Base-by-base conservation (phyloP, 1,140 invertebrate species). In the Zaprionus ghesquierei region DNA sequence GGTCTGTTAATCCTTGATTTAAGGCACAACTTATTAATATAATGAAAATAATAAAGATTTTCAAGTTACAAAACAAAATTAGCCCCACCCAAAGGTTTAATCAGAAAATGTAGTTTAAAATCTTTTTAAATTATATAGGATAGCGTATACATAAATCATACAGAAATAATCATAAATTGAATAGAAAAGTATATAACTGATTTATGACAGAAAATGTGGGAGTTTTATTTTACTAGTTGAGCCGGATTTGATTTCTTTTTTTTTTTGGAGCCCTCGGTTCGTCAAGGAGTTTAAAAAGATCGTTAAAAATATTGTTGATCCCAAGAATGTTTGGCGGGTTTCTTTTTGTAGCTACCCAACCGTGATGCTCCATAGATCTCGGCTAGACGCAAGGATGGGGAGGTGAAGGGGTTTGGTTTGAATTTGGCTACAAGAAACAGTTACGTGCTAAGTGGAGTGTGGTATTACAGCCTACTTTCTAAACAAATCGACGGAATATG, bases 401-500 rank as follows among this genome's bases (percentile, higher is more conserved):
- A 23, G 9, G 38, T 13, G 0, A 49, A 3, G n/a, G 2, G 23
- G 10, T 27, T 27, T 35, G 8, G n/a, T 13, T 60, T 68, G 15
- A 33, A 69, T 69, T 69, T 55, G 15, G 6, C 66, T 69, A 69
- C 66, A 54, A 23, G 41, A 50, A 51, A 58, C 44, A 56, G 25
- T 70, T 65, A 69, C 35, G 61, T n/a, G 22, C 33, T 23, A 62
- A 25, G 22, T 18, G 44, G 25, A 2, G 25, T 15, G 35, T 22
- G 44, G 23, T 22, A 69, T 76, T 69, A 78, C 41, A 55, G 41
- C 31, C 38, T 69, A 69, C 18, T 31, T 44, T 49, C 61, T 74
- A 74, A 62, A 71, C 31, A 70, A 66, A 72, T 53, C 77, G 81
- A 81, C 78, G 82, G 79, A 87, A 86, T 86, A 56, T 75, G 54